Evolutionary conservation across 2,888 invertebrate genomes (phyloP).

Genomic region (Dryobota labecula): DNA sequence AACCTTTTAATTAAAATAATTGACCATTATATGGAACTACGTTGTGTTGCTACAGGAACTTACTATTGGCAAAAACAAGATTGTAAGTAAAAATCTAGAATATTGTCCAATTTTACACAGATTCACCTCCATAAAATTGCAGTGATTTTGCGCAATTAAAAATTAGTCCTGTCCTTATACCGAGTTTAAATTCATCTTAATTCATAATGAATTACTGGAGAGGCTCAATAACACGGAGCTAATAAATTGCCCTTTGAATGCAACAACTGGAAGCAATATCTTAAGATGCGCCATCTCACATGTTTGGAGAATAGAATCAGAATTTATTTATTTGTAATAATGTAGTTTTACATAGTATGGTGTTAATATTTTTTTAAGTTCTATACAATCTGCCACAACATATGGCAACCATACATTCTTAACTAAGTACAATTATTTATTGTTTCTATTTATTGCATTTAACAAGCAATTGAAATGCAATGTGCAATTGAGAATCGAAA

Average conservation of each 20-base stretch:
- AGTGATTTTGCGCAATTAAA: not conserved
- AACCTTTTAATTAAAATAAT: conserved; percentile 51
- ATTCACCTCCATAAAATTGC: not conserved
- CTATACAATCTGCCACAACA: too few species aligned
- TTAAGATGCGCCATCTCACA: not conserved
- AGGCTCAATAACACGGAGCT: not conserved
- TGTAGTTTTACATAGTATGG: too few species aligned
- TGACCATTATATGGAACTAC: conserved; percentile 48
- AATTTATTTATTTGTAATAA: too few species aligned
- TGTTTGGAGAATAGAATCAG: too few species aligned
- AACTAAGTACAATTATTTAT: too few species aligned
- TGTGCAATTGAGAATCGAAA: not conserved
- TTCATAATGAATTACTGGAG: conserved; percentile 13
- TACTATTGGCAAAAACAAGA: conserved; percentile 18
- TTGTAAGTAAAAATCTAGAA: conserved; percentile 8
- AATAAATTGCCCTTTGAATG: not conserved
- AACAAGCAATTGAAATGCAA: not conserved
- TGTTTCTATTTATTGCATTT: not conserved
- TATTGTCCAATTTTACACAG: conserved; percentile 1
- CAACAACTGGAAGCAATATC: not conserved
- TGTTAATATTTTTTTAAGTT: too few species aligned
- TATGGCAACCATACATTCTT: too few species aligned
- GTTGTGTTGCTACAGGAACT: conserved; percentile 35
- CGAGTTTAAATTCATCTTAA: conserved; percentile 13
- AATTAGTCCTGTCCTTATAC: not conserved